These are phyloP conservation scores for Gymnocypris eckloni DNA, from an alignment of 2,797 vertebrate species.

Conservation along the genomic window DNA sequence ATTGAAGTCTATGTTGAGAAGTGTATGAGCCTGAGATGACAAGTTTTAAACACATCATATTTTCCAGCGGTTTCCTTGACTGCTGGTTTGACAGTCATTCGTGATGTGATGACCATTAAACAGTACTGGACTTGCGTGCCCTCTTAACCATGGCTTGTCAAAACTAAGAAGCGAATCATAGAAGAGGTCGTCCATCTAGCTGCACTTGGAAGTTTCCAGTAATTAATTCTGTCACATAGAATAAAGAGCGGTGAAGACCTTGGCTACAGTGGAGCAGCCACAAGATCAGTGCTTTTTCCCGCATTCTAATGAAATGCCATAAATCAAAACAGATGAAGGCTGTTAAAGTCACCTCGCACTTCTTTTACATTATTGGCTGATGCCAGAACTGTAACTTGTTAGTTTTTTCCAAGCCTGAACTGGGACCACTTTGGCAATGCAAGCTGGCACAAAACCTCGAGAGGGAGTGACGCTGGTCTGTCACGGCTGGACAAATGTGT, in stretches of 20 bases:
- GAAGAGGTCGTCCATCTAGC: conserved; percentile 9
- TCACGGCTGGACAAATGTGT: neutral
- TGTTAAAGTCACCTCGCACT: conserved; percentile 32
- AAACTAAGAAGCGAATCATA: conserved; percentile 8
- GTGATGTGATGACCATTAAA: conserved; percentile 26
- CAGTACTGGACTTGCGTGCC: neutral
- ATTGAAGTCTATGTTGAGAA: conserved; percentile 20
- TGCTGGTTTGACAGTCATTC: neutral
- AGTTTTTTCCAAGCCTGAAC: conserved; percentile 34
- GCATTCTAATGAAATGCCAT: conserved; percentile 52
- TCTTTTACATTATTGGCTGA: neutral
- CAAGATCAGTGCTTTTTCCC: conserved; percentile 28
- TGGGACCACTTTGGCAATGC: neutral
- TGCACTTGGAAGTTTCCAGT: conserved; percentile 33
- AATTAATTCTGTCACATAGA: conserved; percentile 30
- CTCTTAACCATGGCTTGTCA: conserved; percentile 24
- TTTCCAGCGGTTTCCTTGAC: conserved; percentile 30
- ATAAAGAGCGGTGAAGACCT: conserved; percentile 14
- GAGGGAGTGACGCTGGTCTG: conserved; percentile 3
- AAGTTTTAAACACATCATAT: conserved; percentile 35
- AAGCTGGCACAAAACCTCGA: conserved; percentile 11
- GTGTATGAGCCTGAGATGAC: conserved; percentile 9
- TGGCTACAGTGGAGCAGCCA: neutral
- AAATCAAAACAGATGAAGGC: conserved; percentile 50
- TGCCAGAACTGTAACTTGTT: conserved; percentile 46